A percentile compares a stretch with the other conserved stretches of the same genome.
Evolutionary conservation across 2,888 invertebrate species (phyloP).

Genomic region (Pandemis cinnamomeana): DNA sequence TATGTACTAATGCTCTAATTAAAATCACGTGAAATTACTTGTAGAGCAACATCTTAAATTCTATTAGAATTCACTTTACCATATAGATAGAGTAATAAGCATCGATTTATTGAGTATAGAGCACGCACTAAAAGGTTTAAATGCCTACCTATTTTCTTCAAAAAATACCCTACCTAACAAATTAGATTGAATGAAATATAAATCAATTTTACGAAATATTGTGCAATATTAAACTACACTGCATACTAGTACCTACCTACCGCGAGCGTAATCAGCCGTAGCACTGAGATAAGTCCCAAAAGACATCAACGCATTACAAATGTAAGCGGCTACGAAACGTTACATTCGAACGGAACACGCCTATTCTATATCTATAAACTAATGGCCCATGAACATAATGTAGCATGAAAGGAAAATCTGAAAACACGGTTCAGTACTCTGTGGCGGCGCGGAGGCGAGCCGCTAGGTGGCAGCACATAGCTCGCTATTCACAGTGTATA

Average conservation of each 20-base stretch:
- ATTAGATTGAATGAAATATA: not conserved
- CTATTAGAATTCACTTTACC: not conserved
- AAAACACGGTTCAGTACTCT: constrained; percentile 66
- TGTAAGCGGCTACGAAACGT: constrained; percentile 12
- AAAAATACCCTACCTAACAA: not conserved
- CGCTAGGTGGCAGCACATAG: constrained; percentile 84
- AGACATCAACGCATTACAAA: constrained; percentile 44
- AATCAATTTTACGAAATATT: constrained; percentile 7
- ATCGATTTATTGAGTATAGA: not conserved
- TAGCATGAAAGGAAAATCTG: constrained; percentile 67
- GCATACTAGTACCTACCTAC: not conserved
- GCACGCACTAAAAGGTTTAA: not conserved
- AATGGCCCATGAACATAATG: constrained; percentile 62
- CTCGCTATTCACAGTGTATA: constrained; percentile 80
- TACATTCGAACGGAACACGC: constrained; percentile 12
- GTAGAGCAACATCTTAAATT: not conserved
- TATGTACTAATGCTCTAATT: not conserved
- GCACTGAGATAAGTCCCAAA: constrained; percentile 15
- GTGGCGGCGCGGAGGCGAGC: constrained; percentile 63
- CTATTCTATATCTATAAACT: constrained; percentile 46
- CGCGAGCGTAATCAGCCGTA: constrained; percentile 13
- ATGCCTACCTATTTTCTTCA: not conserved
- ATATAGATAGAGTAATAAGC: not conserved
- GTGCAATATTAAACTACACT: constrained; percentile 1
- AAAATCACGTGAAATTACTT: not conserved